Percentiles rank a stretch among this genome's conserved stretches.
phyloP scores from a whole-genome alignment of 2,888 invertebrate species.

The Orthonychiurus folsomi region DNA sequence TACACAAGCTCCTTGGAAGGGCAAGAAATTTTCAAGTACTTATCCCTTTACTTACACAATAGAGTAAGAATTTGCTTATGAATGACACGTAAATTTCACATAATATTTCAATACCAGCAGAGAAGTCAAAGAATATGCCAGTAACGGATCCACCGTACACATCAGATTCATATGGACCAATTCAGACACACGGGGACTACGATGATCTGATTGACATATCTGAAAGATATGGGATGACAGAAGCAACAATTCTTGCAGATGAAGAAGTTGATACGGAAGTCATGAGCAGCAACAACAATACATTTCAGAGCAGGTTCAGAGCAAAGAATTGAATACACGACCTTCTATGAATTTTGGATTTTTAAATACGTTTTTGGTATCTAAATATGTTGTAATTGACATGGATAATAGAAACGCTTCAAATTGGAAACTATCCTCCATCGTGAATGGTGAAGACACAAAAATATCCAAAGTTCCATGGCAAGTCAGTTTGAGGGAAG shows the following conservation, averaged over 20 bases:
- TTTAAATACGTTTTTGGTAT: no score
- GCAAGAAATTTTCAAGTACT: no score
- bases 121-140: background rate
- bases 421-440: constrained; percentile 16
- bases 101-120: no score
- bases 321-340: background rate
- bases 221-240: background rate
- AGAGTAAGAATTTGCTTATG: no score
- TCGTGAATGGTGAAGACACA: constrained; percentile 35
- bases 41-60: no score
- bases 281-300: background rate
- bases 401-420: background rate
- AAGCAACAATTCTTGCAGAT: background rate
- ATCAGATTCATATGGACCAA: constrained; percentile 3
- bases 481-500: constrained; percentile 30
- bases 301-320: background rate
- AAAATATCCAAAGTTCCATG: constrained; percentile 30
- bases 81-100: no score
- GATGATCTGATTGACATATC: background rate
- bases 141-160: background rate
- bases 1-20: constrained; percentile 17
- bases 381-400: no score
- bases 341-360: no score
- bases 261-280: background rate
- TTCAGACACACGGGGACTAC: background rate